These are phyloP conservation scores for Sphecodes monilicornis DNA, from an alignment of 2,888 invertebrate species.

Conservation along the genomic window DNA sequence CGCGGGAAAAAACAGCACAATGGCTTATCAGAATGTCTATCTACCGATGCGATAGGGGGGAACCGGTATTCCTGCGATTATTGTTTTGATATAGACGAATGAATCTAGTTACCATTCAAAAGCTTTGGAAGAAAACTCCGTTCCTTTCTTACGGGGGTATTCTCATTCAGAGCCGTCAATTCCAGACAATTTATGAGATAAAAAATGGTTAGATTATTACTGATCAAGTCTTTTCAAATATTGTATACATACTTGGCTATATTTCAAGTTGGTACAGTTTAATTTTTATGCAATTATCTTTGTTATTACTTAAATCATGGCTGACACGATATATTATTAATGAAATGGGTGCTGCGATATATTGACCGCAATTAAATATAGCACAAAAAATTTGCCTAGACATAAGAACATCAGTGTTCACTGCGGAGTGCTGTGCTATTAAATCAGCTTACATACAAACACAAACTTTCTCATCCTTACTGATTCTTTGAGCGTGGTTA, in stretches of 20 bases:
- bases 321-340: neutral
- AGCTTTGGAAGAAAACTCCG: slow-evolving; percentile 5
- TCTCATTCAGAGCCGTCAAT: neutral
- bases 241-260: too few species aligned
- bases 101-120: slow-evolving; percentile 41
- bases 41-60: slow-evolving; percentile 10
- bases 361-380: too few species aligned
- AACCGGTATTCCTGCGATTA: slow-evolving; percentile 42
- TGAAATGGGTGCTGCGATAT: too few species aligned
- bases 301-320: neutral
- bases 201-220: too few species aligned
- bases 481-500: too few species aligned
- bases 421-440: too few species aligned
- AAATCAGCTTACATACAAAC: too few species aligned
- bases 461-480: too few species aligned
- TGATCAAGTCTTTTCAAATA: neutral
- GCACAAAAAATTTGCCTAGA: too few species aligned
- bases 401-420: too few species aligned
- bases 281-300: neutral
- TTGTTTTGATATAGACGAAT: slow-evolving; percentile 29
- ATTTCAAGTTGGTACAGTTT: too few species aligned
- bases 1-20: slow-evolving; percentile 25
- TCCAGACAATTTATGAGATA: neutral
- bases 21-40: slow-evolving; percentile 36
- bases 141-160: neutral